Conservation (phyloP, 2,113 vertebrate genomes). For the Ariopsis seemanni region DNA sequence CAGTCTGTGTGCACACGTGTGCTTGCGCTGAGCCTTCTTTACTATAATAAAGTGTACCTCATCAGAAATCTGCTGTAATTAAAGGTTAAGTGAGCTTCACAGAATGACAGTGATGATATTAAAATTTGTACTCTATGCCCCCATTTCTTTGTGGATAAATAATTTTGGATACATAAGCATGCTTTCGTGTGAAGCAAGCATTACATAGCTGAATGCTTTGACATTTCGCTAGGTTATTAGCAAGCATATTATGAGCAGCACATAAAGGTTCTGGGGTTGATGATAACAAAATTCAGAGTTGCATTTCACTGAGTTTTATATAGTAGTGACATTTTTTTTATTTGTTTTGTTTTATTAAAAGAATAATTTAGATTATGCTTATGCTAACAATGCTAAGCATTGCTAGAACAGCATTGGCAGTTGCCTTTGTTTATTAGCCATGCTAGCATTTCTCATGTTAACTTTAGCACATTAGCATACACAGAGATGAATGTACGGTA, state of each 20-base stretch:
- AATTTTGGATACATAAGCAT: neutral
- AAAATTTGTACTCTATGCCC: conserved; percentile 37
- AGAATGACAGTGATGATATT: conserved; percentile 52
- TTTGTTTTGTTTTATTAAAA: neutral
- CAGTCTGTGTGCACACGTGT: conserved; percentile 35
- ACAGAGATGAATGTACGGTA: neutral
- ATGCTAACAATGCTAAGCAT: neutral
- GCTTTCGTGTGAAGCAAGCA: conserved; percentile 10
- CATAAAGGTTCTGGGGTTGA: neutral
- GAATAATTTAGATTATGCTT: neutral
- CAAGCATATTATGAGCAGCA: neutral
- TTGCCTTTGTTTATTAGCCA: neutral
- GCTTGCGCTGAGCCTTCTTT: conserved; percentile 38
- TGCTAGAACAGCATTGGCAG: neutral
- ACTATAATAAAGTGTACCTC: conserved; percentile 16
- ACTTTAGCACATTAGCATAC: neutral
- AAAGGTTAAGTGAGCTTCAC: conserved; percentile 60
- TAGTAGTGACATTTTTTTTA: neutral
- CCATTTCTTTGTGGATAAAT: conserved; percentile 6
- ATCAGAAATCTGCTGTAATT: conserved; percentile 51
- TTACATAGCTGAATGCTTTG: neutral
- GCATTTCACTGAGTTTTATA: neutral
- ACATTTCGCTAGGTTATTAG: conserved; percentile 21
- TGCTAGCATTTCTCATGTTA: neutral
- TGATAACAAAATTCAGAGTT: neutral